Conservation (phyloP, 2,888 invertebrate species). For the Synanthedon myopaeformis region DNA sequence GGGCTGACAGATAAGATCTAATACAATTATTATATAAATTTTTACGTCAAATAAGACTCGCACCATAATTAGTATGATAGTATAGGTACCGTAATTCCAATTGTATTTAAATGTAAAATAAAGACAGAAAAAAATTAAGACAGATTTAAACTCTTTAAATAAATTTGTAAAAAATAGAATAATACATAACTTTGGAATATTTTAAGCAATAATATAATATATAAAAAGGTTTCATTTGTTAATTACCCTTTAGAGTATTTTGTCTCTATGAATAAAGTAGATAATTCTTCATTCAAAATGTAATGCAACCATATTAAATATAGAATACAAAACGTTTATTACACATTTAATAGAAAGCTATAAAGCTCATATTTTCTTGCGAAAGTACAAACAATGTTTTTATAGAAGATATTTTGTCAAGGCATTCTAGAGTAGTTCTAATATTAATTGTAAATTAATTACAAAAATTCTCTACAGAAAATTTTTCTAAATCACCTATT, state of each 20-base stretch:
- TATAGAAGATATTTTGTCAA: conserved; percentile 4
- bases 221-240: no score
- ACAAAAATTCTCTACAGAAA: conserved; percentile 2
- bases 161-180: no score
- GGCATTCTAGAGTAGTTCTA: conserved; percentile 2
- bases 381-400: not conserved
- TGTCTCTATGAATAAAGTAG: not conserved
- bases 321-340: not conserved
- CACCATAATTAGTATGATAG: conserved; percentile 28
- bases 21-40: conserved; percentile 10
- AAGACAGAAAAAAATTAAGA: no score
- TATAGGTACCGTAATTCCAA: conserved; percentile 40
- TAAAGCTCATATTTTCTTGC: not conserved
- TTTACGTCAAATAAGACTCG: conserved; percentile 28
- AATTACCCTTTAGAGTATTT: no score
- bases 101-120: no score
- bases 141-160: no score
- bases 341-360: conserved; percentile 6
- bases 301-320: not conserved
- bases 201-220: no score
- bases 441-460: not conserved
- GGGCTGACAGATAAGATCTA: conserved; percentile 10
- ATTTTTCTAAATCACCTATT: conserved; percentile 5
- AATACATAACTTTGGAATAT: no score
- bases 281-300: not conserved